phyloP scores from a whole-genome alignment of 2,888 invertebrate genomes.

The Syritta pipiens region DNA sequence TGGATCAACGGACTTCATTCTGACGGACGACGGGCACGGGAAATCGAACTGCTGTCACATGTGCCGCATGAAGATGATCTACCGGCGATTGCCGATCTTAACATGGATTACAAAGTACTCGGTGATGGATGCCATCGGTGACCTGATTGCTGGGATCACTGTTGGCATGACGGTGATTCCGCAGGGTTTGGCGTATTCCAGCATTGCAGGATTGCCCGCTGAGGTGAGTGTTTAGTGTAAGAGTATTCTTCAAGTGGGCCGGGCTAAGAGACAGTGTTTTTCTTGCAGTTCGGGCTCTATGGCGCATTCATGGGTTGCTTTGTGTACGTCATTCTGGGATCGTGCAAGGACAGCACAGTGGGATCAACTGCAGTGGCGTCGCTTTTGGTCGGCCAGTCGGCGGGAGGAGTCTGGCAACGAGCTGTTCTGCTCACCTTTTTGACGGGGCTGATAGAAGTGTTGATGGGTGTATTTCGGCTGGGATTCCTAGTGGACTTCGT shows the following conservation, averaged over 20 bases:
- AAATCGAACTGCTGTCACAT: background rate
- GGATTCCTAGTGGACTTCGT: constrained; percentile 94
- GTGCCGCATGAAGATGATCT: constrained; percentile 34
- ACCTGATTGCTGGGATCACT: constrained; percentile 94
- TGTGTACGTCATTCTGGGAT: constrained; percentile 93
- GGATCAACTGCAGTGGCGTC: constrained; percentile 96
- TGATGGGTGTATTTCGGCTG: constrained; percentile 90
- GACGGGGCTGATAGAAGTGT: constrained; percentile 86
- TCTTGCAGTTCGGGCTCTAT: constrained; percentile 91
- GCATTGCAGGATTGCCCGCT: constrained; percentile 87
- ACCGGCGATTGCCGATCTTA: constrained; percentile 85
- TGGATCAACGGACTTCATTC: constrained; percentile 76
- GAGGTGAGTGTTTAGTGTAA: constrained; percentile 79
- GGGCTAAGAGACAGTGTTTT: background rate
- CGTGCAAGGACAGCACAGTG: constrained; percentile 94
- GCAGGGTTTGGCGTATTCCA: constrained; percentile 90
- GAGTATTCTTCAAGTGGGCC: background rate
- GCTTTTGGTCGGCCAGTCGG: constrained; percentile 89
- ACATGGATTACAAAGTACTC: constrained; percentile 89
- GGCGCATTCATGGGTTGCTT: constrained; percentile 95
- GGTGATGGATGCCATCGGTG: constrained; percentile 86
- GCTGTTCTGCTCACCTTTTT: constrained; percentile 89
- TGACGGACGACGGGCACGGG: constrained; percentile 75
- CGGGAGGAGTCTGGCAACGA: constrained; percentile 83
- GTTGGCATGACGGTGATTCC: constrained; percentile 86